Percentiles rank a stretch among this genome's conserved stretches.
Conservation (phyloP, 2,888 invertebrate species). For the Drepanosiphum platanoidis region DNA sequence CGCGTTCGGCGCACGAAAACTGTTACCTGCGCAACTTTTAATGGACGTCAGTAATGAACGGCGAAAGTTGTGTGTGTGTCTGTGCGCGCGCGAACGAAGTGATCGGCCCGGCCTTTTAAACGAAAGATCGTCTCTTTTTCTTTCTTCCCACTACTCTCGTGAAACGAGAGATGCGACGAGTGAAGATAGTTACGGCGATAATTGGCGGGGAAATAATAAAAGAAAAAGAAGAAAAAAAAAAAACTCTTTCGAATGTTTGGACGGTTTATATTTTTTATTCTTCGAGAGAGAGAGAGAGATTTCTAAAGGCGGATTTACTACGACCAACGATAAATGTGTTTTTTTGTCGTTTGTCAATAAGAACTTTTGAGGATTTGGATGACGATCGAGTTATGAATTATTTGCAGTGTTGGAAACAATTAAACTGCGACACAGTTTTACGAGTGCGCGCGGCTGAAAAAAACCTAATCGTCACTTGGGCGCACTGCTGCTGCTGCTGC, state of each 20-base stretch:
- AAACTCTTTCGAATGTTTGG: conserved; percentile 1
- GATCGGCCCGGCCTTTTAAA: not conserved
- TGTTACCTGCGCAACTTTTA: conserved; percentile 41
- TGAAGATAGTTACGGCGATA: not conserved
- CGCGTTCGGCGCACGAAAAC: not conserved
- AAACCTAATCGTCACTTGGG: conserved; percentile 20
- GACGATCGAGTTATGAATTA: conserved; percentile 29
- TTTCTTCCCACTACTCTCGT: not conserved
- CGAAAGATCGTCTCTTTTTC: not conserved
- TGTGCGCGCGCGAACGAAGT: not conserved
- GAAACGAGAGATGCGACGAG: not conserved
- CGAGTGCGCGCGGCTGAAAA: conserved; percentile 5
- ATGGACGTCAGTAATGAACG: conserved; percentile 27
- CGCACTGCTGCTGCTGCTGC: not conserved
- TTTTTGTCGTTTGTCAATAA: conserved; percentile 34
- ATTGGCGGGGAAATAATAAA: not conserved
- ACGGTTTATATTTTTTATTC: not conserved
- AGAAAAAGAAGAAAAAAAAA: conserved; percentile 3
- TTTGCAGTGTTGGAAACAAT: conserved; percentile 40
- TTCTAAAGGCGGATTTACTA: conserved; percentile 8
- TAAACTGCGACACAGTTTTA: conserved; percentile 30
- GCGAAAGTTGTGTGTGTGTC: not conserved
- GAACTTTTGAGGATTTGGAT: not conserved
- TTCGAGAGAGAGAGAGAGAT: not conserved
- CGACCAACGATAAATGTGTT: not conserved